Evolutionary conservation across 2,797 vertebrate genomes (phyloP), one percentile per base, ranked within the genome.

Genomic region (Cephalopachus bancanus): DNA sequence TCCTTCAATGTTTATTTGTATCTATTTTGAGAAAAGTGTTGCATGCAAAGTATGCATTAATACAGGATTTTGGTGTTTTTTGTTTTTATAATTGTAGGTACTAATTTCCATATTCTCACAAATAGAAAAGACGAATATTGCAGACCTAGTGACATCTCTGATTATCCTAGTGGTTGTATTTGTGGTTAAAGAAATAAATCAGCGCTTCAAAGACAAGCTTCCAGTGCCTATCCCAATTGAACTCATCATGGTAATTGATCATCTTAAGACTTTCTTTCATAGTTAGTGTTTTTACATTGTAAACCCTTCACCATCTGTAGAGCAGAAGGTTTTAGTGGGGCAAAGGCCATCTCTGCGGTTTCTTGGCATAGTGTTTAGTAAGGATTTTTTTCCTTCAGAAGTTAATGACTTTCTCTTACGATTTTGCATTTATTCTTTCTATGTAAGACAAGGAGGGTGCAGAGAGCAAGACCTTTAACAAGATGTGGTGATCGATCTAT

Each of bases 191-290:
- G 99, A 99, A 98, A 62, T 99, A 30, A 99, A 99, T 0, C 99
- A 99, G 51, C 98, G 98, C 96, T 99, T 97, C 97, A 99, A 99
- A 98, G 98, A 98, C 95, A 99, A 99, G 97, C 98, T 99, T 62
- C 99, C 99, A 0, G 97, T 99, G 55, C 99, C 99, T 11, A 99
- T 99, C 89, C 99, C 99, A 0, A 99, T 99, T 5, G 99, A 99
- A 97, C 98, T 99, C 79, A 98, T 99, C 75, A 98, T 99, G 99
- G 99, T 99, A 98, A 99, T 88, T 92, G 10, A 91, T 83, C 79
- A 53, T 65, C 79, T 79, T 44, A 51, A 67, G 37, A 80, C 28
- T 81, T 78, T 57, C 44, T 74, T 55, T 97, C 83, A 30, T 26
- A 85, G 80, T 49, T 65, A 64, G 28, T 76, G 69, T 71, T 59